Evolutionary conservation across 2,113 vertebrate species (phyloP).

Genomic region (Corythornis vintsioides): DNA sequence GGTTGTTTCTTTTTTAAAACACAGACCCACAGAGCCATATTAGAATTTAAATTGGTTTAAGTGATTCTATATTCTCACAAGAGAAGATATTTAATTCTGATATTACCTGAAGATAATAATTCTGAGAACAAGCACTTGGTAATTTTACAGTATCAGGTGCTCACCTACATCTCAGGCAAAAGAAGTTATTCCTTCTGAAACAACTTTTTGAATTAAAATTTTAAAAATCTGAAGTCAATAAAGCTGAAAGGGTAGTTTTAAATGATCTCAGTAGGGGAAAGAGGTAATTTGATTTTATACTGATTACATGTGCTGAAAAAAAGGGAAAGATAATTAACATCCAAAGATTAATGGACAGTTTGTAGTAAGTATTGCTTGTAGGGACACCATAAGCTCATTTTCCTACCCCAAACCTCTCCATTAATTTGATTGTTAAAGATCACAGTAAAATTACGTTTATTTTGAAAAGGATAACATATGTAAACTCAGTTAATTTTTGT

Average conservation of each 20-base stretch:
- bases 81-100: background rate
- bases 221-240: constrained; percentile 45
- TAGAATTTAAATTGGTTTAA: background rate
- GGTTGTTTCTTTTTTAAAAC: background rate
- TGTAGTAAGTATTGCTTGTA: constrained; percentile 23
- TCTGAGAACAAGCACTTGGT: background rate
- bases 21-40: background rate
- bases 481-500: constrained; percentile 12
- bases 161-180: background rate
- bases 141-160: background rate
- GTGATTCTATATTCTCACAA: background rate
- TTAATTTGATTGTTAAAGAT: constrained; percentile 65
- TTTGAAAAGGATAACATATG: constrained; percentile 38
- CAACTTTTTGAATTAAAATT: constrained; percentile 18
- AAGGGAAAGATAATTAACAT: constrained; percentile 59
- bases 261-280: constrained; percentile 37
- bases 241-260: constrained; percentile 61
- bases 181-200: constrained; percentile 17
- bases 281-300: constrained; percentile 61
- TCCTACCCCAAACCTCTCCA: background rate
- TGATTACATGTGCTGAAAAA: constrained; percentile 54
- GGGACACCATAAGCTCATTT: constrained; percentile 45
- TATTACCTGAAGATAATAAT: background rate
- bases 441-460: constrained; percentile 27
- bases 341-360: constrained; percentile 51